A percentile compares a stretch with the other conserved stretches of the same genome.
Conservation (phyloP, 2,113 vertebrate species). For the Oriolus oriolus region DNA sequence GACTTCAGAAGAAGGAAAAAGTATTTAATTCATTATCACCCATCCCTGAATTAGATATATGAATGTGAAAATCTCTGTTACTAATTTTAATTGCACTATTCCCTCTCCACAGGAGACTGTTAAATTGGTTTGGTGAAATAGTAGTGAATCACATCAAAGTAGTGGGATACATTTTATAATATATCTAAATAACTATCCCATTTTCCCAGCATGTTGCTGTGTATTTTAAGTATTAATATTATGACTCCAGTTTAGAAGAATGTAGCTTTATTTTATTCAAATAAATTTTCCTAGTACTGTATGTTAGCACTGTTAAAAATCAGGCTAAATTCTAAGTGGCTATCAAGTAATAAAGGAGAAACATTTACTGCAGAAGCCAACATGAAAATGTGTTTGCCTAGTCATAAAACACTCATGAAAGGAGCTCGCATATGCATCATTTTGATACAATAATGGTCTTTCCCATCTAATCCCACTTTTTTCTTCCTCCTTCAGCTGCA, state of each 20-base stretch:
- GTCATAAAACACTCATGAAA: conserved; percentile 77
- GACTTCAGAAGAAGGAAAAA: conserved; percentile 73
- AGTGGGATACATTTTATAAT: conserved; percentile 80
- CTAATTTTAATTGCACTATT: conserved; percentile 84
- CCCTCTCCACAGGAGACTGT: conserved; percentile 78
- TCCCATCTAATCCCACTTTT: conserved; percentile 71
- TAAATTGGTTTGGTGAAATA: conserved; percentile 82
- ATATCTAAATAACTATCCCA: conserved; percentile 85
- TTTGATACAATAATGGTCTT: conserved; percentile 75
- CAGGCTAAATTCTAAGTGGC: conserved; percentile 78
- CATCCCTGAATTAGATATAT: conserved; percentile 76
- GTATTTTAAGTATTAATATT: conserved; percentile 84
- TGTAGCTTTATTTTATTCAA: conserved; percentile 75
- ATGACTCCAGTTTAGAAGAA: conserved; percentile 77
- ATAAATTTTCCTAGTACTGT: conserved; percentile 75
- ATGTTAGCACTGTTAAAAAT: conserved; percentile 77
- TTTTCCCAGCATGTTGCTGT: conserved; percentile 82
- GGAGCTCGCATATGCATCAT: conserved; percentile 75
- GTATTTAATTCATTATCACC: conserved; percentile 80
- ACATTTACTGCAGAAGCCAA: conserved; percentile 75
- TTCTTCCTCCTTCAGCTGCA: conserved; percentile 51
- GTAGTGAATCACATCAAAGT: conserved; percentile 81
- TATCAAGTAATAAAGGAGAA: conserved; percentile 79
- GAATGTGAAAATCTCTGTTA: conserved; percentile 81
- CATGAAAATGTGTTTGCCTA: conserved; percentile 69